Base-by-base conservation (phyloP, 37 sponge, comb jelly and placozoan species). In the Ianthella basta region DNA sequence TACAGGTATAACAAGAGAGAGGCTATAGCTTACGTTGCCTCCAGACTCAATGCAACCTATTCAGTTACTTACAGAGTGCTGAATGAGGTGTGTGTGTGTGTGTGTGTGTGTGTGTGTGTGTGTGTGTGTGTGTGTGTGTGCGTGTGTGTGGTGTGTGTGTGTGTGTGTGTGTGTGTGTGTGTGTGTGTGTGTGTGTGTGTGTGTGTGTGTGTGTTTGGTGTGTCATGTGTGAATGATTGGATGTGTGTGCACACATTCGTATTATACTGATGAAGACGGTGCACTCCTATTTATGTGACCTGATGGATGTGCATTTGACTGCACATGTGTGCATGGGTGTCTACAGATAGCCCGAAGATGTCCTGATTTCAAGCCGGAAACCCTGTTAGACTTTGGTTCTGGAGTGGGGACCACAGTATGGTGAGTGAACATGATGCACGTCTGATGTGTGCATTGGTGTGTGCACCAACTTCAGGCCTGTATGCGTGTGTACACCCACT, bases 321-420 rank as follows among this genome's bases (percentile, higher is more conserved):
- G n/a, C n/a, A n/a, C n/a, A n/a, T 44, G 50, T 44, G 50, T 44
- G 50, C n/a, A 8, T 44, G 50, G 3, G 50, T 3, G 50, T 79
- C 33, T 61, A 10, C 23, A 95, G 96, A 90, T 97, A 55, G 86
- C 87, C 25, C n/a, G 34, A 39, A 59, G 80, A n/a, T 69, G 77
- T 29, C 84, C 90, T 18, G 54, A 67, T n/a, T 94, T 90, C 73
- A 59, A 77, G 35, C 97, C 97, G 0, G 78, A 88, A 66, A 95
- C 91, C 24, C 55, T 97, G 55, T 82, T 97, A 16, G 97, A 97
- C 81, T 97, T 95, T 83, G 97, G 97, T 75, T 97, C 97, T 55
- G 97, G 97, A 41, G 59, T 97, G 72, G 97, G 97, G 21, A 92
- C 96, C n/a, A 89, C 92, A 29, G 86, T 85, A 12, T 97, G 97